phyloP scores from a whole-genome alignment of 2,888 invertebrate genomes.

The Hydroisotoma schaefferi region DNA sequence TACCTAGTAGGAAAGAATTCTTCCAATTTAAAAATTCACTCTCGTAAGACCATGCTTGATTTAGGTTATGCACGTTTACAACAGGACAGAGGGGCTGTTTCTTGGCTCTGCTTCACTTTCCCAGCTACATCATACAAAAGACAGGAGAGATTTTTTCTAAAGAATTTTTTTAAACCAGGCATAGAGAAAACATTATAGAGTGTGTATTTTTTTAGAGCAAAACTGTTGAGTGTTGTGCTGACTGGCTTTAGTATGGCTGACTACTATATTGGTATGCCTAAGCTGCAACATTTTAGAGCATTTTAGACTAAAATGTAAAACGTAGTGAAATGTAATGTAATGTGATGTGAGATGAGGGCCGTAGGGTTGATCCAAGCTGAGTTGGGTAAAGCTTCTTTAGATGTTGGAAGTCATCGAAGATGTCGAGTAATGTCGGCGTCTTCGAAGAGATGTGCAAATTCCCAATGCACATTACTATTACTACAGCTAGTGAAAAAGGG shows the following conservation, averaged over 20 bases:
- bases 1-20: conserved; percentile 12
- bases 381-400: conserved; percentile 3
- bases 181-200: no score
- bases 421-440: conserved; percentile 2
- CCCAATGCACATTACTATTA: conserved; percentile 21
- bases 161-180: no score
- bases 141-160: no score
- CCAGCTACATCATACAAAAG: no score
- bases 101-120: no score
- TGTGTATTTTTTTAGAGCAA: not conserved
- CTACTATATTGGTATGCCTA: no score
- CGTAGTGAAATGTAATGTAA: conserved; percentile 20
- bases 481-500: not conserved
- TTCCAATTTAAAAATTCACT: conserved; percentile 15
- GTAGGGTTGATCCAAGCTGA: conserved; percentile 17
- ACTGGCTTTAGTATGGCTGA: not conserved
- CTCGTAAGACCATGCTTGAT: no score
- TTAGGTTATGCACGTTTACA: no score
- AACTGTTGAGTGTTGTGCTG: conserved; percentile 8
- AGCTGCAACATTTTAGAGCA: conserved; percentile 1
- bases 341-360: conserved; percentile 28
- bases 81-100: no score
- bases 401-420: not conserved
- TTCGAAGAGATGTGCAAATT: conserved; percentile 22
- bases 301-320: conserved; percentile 15